Evolutionary conservation across 2,797 vertebrate species (phyloP).

Genomic region (Dromococcyx pavoninus): DNA sequence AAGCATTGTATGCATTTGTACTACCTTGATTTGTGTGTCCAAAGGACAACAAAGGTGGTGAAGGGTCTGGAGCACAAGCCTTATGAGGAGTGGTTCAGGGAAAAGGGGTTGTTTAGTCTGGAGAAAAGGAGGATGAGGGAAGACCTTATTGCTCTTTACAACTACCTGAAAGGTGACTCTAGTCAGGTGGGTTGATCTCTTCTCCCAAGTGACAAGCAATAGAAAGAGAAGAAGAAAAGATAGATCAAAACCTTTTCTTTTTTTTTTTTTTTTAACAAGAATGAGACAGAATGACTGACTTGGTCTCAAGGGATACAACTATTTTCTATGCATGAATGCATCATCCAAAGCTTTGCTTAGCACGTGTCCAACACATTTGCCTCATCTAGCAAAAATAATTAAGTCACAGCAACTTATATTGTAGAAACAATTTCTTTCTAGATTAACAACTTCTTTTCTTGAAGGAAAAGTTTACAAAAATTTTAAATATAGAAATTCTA

Average conservation of each 20-base stretch:
- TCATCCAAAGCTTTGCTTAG: slow-evolving; percentile 24
- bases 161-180: no score
- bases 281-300: neutral
- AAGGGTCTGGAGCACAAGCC: no score
- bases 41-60: no score
- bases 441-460: neutral
- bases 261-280: neutral
- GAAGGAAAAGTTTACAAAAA: neutral
- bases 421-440: neutral
- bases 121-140: no score
- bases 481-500: neutral
- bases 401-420: neutral
- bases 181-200: no score
- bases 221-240: no score
- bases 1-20: neutral
- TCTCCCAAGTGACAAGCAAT: no score
- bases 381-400: neutral
- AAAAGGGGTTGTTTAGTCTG: no score
- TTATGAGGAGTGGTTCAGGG: no score
- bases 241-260: no score
- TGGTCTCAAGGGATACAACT: slow-evolving; percentile 2
- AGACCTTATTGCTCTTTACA: no score
- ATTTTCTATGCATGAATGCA: neutral
- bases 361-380: neutral
- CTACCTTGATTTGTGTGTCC: neutral